These are phyloP conservation scores for Allygus modestus DNA, from an alignment of 2,888 invertebrate species.

Conservation along the genomic window DNA sequence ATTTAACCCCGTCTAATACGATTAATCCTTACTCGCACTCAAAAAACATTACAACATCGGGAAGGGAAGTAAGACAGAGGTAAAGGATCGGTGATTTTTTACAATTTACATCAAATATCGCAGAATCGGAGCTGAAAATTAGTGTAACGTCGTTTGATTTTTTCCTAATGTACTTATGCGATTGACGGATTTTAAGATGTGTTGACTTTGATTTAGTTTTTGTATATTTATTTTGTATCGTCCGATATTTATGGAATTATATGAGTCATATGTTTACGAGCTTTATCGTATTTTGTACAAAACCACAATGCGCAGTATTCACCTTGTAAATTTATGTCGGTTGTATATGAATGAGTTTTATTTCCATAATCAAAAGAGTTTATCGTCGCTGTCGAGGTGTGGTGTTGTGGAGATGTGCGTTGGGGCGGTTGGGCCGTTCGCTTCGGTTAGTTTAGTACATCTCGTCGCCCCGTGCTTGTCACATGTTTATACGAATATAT, in stretches of 20 bases:
- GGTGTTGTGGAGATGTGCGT: neutral
- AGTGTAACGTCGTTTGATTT: neutral
- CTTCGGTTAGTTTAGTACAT: neutral
- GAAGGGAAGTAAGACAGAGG: neutral
- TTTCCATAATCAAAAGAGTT: slow-evolving; percentile 53
- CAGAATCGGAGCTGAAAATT: neutral
- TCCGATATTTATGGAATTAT: neutral
- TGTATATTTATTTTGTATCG: slow-evolving; percentile 27
- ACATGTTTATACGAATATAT: slow-evolving; percentile 57
- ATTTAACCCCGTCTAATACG: slow-evolving; percentile 56
- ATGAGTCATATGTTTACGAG: slow-evolving; percentile 12
- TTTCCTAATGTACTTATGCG: slow-evolving; percentile 9
- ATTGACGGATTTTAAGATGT: slow-evolving; percentile 36
- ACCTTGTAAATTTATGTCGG: slow-evolving; percentile 44
- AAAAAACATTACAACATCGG: slow-evolving; percentile 3
- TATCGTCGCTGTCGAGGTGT: slow-evolving; percentile 23
- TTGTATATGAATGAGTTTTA: slow-evolving; percentile 33
- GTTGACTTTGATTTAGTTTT: slow-evolving; percentile 25
- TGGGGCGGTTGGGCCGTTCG: neutral
- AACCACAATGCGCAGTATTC: slow-evolving; percentile 47
- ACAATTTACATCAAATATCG: slow-evolving; percentile 7
- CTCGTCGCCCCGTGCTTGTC: slow-evolving; percentile 43
- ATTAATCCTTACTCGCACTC: slow-evolving; percentile 47
- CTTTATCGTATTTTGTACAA: slow-evolving; percentile 51
- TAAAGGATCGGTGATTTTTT: slow-evolving; percentile 20